Evolutionary conservation across 2,797 vertebrate species (phyloP), one percentile per base, ranked within the genome.

Genomic region (Melanotaenia nigrans): DNA sequence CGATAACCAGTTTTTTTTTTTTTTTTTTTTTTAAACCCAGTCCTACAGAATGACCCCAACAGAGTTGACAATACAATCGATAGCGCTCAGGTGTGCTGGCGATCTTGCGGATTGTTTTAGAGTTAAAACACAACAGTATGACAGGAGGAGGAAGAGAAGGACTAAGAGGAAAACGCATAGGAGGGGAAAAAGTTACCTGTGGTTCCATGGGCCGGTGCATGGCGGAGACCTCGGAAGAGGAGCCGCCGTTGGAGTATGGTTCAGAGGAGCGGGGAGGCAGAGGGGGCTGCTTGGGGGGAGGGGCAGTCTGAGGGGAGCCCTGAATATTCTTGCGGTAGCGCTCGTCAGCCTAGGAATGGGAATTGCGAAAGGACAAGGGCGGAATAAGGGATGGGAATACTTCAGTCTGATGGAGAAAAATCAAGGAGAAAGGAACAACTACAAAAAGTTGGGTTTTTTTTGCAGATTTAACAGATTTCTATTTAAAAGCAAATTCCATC

Each of bases 281-380:
- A 84, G 96, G 95, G 84, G 96, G 95, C 89, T 97, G 97, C 90
- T 98, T 98, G 93, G 96, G 95, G 92, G 95, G 95, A 85, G 96
- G 96, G 86, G 96, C 96, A n/a, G 94, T 93, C 94, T 99, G 97
- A 87, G 97, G 97, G 89, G 97, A 98, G 88, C 96, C 95, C 92
- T 98, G 97, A 88, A 97, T 96, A 92, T 96, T 96, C 94, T 98
- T 99, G 84, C 97, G 97, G 94, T 96, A 97, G 67, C 97, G 94
- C 86, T 99, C 97, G 68, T 99, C 97, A 65, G 96, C 96, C 97
- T 99, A 87, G 38, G 78, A 22, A 56, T 62, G 63, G 54, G 73
- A 51, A 53, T 73, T n/a, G 2, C 36, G 0, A 81, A 45, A 70
- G 58, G 78, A 71, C 8, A 55, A 20, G 75, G 30, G 73, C 0